Base-by-base conservation (phyloP, 2,797 vertebrate genomes). In the Anniella stebbinsi region DNA sequence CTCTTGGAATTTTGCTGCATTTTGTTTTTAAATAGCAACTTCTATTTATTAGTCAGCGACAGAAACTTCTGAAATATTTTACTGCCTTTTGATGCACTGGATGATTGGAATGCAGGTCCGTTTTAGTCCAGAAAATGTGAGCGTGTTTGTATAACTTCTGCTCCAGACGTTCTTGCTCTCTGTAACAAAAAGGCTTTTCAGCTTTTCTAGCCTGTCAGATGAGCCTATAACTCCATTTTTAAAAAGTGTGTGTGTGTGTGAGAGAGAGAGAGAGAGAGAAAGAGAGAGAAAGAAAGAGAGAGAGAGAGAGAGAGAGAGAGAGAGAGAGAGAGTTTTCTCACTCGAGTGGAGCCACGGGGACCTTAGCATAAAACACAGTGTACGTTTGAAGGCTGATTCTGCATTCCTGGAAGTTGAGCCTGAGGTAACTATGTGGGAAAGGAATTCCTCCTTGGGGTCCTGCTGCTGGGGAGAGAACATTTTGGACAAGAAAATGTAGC, bases 371-470 rank as follows among this genome's bases (percentile, higher is more conserved):
- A 86, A 89, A 85, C 38, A 91, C 92, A 94, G 90, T 93, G 92
- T 90, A 94, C 92, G 92, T 95, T 95, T 95, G 91, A 94, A 93
- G 94, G 92, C 95, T 90, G 81, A 91, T 95, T 94, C 93, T 94
- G 90, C 95, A 95, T 95, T 95, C 93, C 95, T 95, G 94, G 90
- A 95, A 94, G 93, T 95, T 92, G 95, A 91, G 94, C 95, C 92
- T 95, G 93, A 54, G n/a, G 17, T 33, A 72, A 72, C 23, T 93
- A 93, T 95, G 93, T 93, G 95, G 93, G 93, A 95, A 95, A 96
- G 94, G 95, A 95, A 96, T 95, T 93, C 93, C 85, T 92, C 90
- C 93, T 83, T 48, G 94, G 92, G 92, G 90, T 95, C 94, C 94
- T 92, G 84, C 91, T 91, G 60, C 83, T 84, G 93, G 94, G 94